Evolutionary conservation across 2,113 vertebrate genomes (phyloP).

Genomic region (Verasper variegatus): DNA sequence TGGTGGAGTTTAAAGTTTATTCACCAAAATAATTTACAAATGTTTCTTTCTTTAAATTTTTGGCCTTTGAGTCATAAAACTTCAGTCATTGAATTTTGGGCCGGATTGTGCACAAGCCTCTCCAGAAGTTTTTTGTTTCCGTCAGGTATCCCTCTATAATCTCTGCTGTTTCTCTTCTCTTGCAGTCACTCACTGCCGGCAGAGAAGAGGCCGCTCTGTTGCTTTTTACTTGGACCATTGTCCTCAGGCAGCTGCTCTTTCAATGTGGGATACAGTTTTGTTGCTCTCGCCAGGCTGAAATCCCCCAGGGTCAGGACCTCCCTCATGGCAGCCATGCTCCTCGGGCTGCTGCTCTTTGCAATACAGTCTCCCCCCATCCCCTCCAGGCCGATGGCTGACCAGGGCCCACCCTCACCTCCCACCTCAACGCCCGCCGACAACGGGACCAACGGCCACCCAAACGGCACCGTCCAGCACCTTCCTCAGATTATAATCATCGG

Average conservation of each 20-base stretch:
- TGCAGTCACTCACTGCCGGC: constrained; percentile 44
- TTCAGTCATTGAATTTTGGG: background rate
- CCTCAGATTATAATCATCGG: constrained; percentile 95
- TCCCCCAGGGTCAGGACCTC: constrained; percentile 84
- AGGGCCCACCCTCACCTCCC: constrained; percentile 46
- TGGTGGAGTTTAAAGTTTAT: constrained; percentile 13
- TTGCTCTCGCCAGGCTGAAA: constrained; percentile 81
- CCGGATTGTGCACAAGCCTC: background rate
- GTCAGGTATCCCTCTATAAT: constrained; percentile 20
- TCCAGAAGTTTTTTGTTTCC: background rate
- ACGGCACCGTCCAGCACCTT: constrained; percentile 85
- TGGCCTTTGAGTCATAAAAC: background rate
- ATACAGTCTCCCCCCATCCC: constrained; percentile 84
- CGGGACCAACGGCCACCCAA: constrained; percentile 68
- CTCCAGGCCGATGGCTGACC: constrained; percentile 75
- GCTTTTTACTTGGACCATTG: constrained; percentile 38
- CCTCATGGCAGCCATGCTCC: constrained; percentile 89
- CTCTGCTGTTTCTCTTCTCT: constrained; percentile 41
- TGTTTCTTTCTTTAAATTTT: background rate
- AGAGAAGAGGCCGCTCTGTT: constrained; percentile 48
- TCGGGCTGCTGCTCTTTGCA: constrained; percentile 88
- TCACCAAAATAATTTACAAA: background rate
- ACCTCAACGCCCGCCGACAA: constrained; percentile 56
- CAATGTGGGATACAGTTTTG: constrained; percentile 79
- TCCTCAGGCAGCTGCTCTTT: constrained; percentile 70